These are phyloP conservation scores for Micromesistius poutassou DNA, from an alignment of 2,797 vertebrate species.

Conservation along the genomic window DNA sequence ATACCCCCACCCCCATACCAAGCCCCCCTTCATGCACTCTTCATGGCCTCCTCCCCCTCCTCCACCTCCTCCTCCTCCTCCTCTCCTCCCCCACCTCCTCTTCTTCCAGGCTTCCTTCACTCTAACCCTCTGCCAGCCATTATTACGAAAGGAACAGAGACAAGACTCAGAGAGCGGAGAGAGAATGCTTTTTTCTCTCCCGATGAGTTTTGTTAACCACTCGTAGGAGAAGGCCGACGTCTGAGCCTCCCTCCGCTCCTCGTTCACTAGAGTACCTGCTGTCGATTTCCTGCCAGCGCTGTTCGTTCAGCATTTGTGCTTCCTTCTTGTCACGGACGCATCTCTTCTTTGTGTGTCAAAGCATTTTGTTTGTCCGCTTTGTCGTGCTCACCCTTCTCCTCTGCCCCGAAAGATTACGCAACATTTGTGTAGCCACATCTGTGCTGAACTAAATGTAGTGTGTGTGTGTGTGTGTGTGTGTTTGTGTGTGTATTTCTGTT, in stretches of 20 bases:
- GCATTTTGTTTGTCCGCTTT: slow-evolving; percentile 26
- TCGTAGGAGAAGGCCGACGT: slow-evolving; percentile 15
- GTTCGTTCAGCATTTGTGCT: slow-evolving; percentile 27
- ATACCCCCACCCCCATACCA: background rate
- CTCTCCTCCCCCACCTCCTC: slow-evolving; percentile 12
- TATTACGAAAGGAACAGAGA: slow-evolving; percentile 16
- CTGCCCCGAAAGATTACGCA: slow-evolving; percentile 14
- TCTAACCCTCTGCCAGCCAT: slow-evolving; percentile 18
- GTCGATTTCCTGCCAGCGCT: slow-evolving; percentile 21
- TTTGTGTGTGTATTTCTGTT: background rate
- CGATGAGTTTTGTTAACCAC: slow-evolving; percentile 12
- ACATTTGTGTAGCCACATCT: background rate
- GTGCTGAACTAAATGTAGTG: background rate
- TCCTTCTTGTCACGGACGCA: background rate
- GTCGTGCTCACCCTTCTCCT: slow-evolving; percentile 17
- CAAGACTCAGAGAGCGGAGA: background rate
- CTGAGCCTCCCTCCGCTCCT: slow-evolving; percentile 12
- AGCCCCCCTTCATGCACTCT: background rate
- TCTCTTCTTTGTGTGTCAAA: slow-evolving; percentile 9
- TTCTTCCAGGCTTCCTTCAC: background rate
- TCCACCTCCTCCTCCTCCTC: slow-evolving; percentile 12
- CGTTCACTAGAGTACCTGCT: slow-evolving; percentile 28
- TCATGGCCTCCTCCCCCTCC: background rate
- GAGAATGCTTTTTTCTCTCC: background rate
- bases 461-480: background rate